A percentile compares a stretch with the other conserved stretches of the same genome.
Evolutionary conservation across 2,888 invertebrate genomes (phyloP).

Genomic region (Drosophila nr. perissopoda): DNA sequence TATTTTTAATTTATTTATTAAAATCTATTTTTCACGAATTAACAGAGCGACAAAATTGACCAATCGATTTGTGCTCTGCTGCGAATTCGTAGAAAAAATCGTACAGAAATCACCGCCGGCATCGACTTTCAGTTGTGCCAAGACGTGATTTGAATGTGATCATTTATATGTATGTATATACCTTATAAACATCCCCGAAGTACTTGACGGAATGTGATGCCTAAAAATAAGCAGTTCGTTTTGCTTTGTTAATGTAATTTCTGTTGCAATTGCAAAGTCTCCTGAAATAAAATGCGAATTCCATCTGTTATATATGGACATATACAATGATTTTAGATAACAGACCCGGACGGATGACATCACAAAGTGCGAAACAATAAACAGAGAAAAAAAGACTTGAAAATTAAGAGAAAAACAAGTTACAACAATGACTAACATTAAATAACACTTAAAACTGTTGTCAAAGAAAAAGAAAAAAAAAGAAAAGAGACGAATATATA

Average conservation of each 20-base stretch:
- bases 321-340: not conserved
- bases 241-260: not conserved
- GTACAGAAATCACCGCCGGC: constrained; percentile 7
- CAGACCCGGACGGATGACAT: constrained; percentile 14
- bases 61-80: constrained; percentile 31
- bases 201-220: not conserved
- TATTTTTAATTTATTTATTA: constrained; percentile 34
- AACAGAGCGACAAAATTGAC: constrained; percentile 32
- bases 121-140: not conserved
- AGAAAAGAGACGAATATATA: not conserved
- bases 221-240: not conserved
- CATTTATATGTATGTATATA: not conserved
- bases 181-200: not conserved
- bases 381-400: constrained; percentile 1
- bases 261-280: not conserved
- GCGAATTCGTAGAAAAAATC: constrained; percentile 42
- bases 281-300: not conserved
- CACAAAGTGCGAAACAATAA: constrained; percentile 7
- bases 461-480: not conserved
- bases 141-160: constrained; percentile 4
- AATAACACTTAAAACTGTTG: constrained; percentile 12
- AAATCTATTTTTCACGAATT: constrained; percentile 51
- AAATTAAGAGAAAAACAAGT: constrained; percentile 9
- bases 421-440: constrained; percentile 10
- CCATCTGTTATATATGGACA: not conserved